Evolutionary conservation across 1,140 invertebrate species (phyloP).

Genomic region (Thereuonema tuberculata): DNA sequence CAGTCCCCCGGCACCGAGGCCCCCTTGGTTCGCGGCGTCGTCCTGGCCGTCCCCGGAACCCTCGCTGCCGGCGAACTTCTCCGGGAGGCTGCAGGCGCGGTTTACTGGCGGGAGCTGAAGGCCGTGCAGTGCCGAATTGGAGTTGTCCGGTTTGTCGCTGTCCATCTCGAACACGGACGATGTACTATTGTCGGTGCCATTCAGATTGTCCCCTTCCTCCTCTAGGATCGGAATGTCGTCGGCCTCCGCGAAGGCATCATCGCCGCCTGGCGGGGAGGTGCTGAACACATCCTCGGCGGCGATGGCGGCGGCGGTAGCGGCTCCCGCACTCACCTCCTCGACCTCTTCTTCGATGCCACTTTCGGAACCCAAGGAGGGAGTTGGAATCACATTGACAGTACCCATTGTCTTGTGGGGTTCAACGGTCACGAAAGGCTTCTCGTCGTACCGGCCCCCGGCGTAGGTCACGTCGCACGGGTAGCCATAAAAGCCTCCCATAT

Average conservation of each 20-base stretch:
- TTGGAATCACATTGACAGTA: neutral
- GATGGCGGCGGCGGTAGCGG: no score
- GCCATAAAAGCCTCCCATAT: conserved; percentile 11
- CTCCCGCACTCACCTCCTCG: neutral
- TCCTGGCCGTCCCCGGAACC: neutral
- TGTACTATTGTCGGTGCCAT: neutral
- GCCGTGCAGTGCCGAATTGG: neutral
- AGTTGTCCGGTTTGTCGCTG: neutral
- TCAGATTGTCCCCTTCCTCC: neutral
- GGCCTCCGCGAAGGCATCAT: neutral
- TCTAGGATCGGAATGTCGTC: neutral
- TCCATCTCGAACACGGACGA: neutral
- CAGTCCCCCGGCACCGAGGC: neutral
- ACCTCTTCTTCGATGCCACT: neutral
- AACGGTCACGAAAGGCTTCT: neutral
- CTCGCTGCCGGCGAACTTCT: neutral
- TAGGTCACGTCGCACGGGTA: neutral
- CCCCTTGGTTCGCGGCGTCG: neutral
- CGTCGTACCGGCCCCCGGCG: no score
- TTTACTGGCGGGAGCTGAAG: neutral
- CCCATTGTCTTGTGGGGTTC: neutral
- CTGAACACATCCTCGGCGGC: neutral
- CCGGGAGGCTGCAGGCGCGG: neutral
- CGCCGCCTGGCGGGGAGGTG: neutral
- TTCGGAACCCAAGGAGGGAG: neutral